These are phyloP conservation scores for Sylvia atricapilla DNA, from an alignment of 2,113 vertebrate species.

Conservation along the genomic window DNA sequence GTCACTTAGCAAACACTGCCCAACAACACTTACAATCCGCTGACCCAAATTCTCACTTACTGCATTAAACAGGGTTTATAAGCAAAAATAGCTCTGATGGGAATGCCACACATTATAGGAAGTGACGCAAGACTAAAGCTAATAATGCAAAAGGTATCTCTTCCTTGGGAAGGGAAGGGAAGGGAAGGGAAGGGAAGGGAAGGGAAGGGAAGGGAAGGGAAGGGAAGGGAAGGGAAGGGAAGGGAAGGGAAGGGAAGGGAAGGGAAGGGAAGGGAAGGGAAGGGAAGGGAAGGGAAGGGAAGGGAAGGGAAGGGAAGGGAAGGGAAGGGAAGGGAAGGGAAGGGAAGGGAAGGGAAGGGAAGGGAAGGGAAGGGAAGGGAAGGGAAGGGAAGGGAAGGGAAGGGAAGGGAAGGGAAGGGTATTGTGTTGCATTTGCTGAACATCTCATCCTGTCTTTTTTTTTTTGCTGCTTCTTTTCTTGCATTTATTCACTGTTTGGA, in stretches of 20 bases:
- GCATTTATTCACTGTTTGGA: neutral
- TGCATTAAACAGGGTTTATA: constrained; percentile 2
- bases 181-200: neutral
- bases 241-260: accelerated
- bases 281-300: neutral
- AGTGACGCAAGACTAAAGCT: neutral
- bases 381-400: neutral
- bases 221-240: accelerated
- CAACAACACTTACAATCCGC: neutral
- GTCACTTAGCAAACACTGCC: neutral
- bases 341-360: neutral
- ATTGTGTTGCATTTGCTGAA: neutral
- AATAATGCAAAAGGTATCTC: neutral
- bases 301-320: neutral
- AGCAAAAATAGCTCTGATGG: neutral
- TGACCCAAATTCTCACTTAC: constrained; percentile 29
- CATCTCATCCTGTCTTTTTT: neutral
- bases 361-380: neutral
- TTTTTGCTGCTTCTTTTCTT: neutral
- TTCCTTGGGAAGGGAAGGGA: neutral
- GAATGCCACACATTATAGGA: neutral
- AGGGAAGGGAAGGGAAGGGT: accelerated
- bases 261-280: accelerated
- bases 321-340: neutral
- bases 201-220: neutral